A percentile compares a stretch with the other conserved stretches of the same genome.
Conservation (phyloP, 2,113 vertebrate species). For the Corythornis madagascariensis region DNA sequence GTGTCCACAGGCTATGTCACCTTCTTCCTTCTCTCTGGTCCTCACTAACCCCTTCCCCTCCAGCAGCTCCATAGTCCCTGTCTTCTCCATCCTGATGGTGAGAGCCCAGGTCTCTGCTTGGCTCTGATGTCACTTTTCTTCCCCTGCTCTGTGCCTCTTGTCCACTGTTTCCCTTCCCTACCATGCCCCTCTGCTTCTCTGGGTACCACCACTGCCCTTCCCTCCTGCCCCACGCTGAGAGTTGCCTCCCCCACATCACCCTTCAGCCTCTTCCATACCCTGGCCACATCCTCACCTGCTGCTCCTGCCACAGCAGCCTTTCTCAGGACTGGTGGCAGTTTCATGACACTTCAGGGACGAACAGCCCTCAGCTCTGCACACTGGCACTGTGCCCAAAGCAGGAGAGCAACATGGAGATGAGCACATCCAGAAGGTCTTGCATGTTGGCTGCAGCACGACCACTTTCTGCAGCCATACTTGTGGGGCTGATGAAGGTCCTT, state of each 20-base stretch:
- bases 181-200: neutral
- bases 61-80: neutral
- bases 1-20: neutral
- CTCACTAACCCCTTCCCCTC: neutral
- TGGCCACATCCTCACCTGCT: neutral
- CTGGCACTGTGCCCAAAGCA: neutral
- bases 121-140: neutral
- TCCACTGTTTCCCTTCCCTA: neutral
- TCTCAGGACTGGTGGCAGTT: neutral
- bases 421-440: neutral
- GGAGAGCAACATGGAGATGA: neutral
- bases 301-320: neutral
- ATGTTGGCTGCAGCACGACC: neutral
- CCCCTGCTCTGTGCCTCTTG: neutral
- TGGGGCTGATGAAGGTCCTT: neutral
- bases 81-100: neutral
- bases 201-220: neutral
- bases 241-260: neutral
- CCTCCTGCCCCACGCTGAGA: neutral
- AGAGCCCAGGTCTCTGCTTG: neutral
- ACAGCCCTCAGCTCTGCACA: rapidly evolving
- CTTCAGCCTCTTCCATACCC: neutral
- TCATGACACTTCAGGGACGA: neutral
- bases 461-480: neutral
- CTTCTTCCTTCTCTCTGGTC: neutral